These are phyloP conservation scores for Chinchilla lanigera DNA, from an alignment of 2,113 vertebrate species.

Conservation along the genomic window DNA sequence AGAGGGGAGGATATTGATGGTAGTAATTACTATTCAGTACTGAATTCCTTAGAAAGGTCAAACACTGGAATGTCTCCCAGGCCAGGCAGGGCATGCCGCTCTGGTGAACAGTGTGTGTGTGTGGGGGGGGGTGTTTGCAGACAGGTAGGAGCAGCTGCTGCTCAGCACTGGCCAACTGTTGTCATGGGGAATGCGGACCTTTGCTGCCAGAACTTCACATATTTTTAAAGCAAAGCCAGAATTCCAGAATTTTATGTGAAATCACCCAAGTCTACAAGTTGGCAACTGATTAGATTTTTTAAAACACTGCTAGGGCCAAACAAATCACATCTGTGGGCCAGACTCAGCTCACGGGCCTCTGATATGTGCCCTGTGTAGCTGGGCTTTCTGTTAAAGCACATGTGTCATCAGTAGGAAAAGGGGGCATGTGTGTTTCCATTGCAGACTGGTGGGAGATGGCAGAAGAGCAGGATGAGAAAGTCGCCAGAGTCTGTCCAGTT, in stretches of 20 bases:
- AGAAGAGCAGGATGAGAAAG: neutral
- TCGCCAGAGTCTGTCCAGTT: neutral
- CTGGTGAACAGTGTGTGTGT: no score
- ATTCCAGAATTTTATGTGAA: constrained; percentile 62
- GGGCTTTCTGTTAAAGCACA: neutral
- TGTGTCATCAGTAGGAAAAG: neutral
- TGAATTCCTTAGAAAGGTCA: neutral
- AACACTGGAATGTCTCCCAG: neutral
- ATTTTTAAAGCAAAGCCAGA: constrained; percentile 65
- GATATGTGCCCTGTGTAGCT: neutral
- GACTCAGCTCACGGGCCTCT: neutral
- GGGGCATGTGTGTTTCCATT: fast-evolving
- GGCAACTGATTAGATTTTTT: constrained; percentile 27
- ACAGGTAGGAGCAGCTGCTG: neutral
- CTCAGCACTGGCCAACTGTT: neutral
- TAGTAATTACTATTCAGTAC: neutral
- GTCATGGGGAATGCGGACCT: neutral
- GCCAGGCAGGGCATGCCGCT: neutral
- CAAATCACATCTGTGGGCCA: constrained; percentile 59
- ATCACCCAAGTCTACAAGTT: constrained; percentile 61
- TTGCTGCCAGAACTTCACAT: neutral
- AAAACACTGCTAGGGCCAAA: constrained; percentile 16
- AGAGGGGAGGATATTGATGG: neutral
- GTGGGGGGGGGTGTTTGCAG: no score
- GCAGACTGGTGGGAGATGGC: no score